These are phyloP conservation scores for Drosophila busckii DNA, from an alignment of 1,140 invertebrate species.

Conservation along the genomic window DNA sequence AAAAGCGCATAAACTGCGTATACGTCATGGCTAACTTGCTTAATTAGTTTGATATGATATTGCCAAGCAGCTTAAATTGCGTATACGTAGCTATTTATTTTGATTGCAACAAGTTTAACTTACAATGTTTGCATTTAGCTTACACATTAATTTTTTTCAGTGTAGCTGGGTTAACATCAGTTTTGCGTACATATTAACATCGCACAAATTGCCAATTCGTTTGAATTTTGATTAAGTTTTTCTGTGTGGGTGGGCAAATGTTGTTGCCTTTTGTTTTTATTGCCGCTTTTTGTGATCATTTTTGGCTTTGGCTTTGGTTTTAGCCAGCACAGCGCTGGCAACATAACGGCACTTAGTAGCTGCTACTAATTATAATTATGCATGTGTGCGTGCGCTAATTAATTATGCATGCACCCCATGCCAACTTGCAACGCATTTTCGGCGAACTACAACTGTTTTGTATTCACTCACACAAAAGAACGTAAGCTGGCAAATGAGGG, in stretches of 20 bases:
- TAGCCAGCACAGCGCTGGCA: conserved; percentile 1
- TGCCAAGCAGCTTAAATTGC: too few relatives aligned
- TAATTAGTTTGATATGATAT: too few relatives aligned
- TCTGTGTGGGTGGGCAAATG: conserved; percentile 4
- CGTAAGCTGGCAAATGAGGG: neutral
- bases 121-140: too few relatives aligned
- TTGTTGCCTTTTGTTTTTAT: neutral
- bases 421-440: conserved; percentile 28
- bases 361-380: conserved; percentile 44
- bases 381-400: conserved; percentile 41
- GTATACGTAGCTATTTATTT: too few relatives aligned
- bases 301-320: conserved; percentile 6
- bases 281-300: conserved; percentile 3
- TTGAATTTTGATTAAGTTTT: conserved; percentile 49
- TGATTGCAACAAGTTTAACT: too few relatives aligned
- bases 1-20: too few relatives aligned
- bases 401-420: conserved; percentile 43
- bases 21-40: too few relatives aligned
- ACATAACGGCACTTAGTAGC: conserved; percentile 8
- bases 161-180: too few relatives aligned
- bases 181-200: conserved; percentile 8
- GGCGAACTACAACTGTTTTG: conserved; percentile 8
- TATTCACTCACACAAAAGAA: too few relatives aligned
- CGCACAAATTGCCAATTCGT: conserved; percentile 53
- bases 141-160: too few relatives aligned